Evolutionary conservation across 2,797 vertebrate genomes (phyloP), one percentile per base, ranked within the genome.

Genomic region (Hippoglossus hippoglossus): DNA sequence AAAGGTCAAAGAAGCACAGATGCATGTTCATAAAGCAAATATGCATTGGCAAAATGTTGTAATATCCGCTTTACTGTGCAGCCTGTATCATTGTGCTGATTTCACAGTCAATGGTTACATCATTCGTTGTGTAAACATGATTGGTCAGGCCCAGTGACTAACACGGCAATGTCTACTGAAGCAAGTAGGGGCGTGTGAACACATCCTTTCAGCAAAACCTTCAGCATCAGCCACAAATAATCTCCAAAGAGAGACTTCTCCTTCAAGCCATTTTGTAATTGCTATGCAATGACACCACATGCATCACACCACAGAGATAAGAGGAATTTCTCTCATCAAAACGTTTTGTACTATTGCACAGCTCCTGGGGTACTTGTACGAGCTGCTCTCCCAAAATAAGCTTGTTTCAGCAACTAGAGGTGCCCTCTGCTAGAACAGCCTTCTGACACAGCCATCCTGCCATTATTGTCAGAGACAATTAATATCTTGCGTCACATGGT

Each of bases 371-470:
- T 56, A 49, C 73, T 22, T 65, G 19, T 19, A 60, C 19, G 50
- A 80, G 63, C 71, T 58, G 36, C 74, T 84, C 82, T 82, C 85
- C 86, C 83, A 91, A 91, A 91, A 90, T 89, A 90, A 92, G 87
- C 73, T 74, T 65, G 15, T 39, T 71, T 60, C 46, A 53, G 34
- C 34, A 62, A 28, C 49, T 44, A 68, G 24, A 56, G 55, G 50
- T 22, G 51, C 5, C 39, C 16, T 50, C 5, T 52, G 36, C 50
- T 68, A 72, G 26, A 80, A 67, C 24, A 63, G 60, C 66, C 13
- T 24, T 54, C 9, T 64, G 21, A 73, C 39, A 63, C n/a, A 70
- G 36, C 21, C 16, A 28, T 62, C 39, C 16, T 58, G 28, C 18
- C 44, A 62, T 73, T 71, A 66, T 41, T 71, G 58, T 81, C 59